Evolutionary conservation across 2,888 invertebrate genomes (phyloP), one percentile per base, ranked within the genome.

Genomic region (Callimorpha dominula): DNA sequence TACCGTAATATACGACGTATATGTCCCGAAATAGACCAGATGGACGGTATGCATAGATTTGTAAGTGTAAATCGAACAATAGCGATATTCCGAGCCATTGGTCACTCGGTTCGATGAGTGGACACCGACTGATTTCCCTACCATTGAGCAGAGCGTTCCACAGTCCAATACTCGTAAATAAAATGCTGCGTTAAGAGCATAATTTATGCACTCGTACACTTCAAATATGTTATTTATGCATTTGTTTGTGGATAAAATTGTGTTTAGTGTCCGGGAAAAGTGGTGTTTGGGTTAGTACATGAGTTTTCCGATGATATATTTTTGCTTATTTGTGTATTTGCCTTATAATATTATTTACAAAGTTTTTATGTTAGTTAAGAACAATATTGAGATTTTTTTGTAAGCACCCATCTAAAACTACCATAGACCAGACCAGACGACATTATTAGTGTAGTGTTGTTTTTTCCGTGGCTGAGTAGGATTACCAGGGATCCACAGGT

Each of bases 61-160:
- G 87, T 86, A 85, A 87, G 87, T 91, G 89, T 89, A 89, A 92
- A 92, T 89, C 83, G 88, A 86, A 93, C 92, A 92, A 92, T 91
- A 90, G 87, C 86, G 84, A 83, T 84, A 88, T 92, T 92, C 89
- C 92, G 83, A 85, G 72, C 91, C 91, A 92, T 88, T 91, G 93
- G 84, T 57, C 65, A 79, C 86, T 81, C 82, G 83, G 87, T 88
- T 89, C 89, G 91, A 88, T 89, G 89, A 89, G 87, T 88, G 90
- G 89, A 88, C 71, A 70, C 87, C 71, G 70, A 71, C 87, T 85
- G 91, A 91, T 92, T 91, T 91, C 92, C 89, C 85, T 85, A 74
- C 87, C 89, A 91, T 89, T 89, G 89, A 83, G 78, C 84, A 68
- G 83, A 84, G 80, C 79, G 80, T 81, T 82, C 64, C 76, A 65